These are phyloP conservation scores for Ips typographus DNA, from an alignment of 1,140 invertebrate species.

Conservation along the genomic window DNA sequence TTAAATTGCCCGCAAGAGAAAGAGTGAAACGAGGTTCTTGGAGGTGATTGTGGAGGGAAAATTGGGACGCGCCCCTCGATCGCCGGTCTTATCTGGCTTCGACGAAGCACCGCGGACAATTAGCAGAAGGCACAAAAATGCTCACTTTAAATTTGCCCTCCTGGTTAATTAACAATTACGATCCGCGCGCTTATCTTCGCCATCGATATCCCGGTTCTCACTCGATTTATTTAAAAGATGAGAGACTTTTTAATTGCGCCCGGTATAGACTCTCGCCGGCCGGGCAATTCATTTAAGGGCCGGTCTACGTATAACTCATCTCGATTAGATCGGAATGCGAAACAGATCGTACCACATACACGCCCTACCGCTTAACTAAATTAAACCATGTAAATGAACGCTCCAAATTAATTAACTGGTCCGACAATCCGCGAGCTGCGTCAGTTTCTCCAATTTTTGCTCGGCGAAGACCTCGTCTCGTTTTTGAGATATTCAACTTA, in stretches of 20 bases:
- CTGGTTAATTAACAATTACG: constrained; percentile 28
- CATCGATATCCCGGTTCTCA: constrained; percentile 22
- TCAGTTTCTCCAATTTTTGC: no score
- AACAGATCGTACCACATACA: constrained; percentile 38
- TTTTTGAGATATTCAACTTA: no score
- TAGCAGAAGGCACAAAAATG: constrained; percentile 8
- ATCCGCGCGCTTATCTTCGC: constrained; percentile 20
- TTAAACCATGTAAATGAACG: constrained; percentile 41
- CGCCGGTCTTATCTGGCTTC: neutral
- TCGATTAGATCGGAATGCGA: constrained; percentile 44
- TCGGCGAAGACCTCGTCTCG: no score
- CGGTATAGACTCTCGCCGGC: constrained; percentile 24
- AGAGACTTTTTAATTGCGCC: constrained; percentile 27
- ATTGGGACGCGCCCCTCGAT: neutral
- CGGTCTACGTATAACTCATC: constrained; percentile 39
- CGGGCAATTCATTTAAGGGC: constrained; percentile 36
- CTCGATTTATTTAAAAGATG: constrained; percentile 31
- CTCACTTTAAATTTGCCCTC: constrained; percentile 22
- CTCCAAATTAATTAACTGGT: constrained; percentile 39
- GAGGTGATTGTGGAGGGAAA: neutral
- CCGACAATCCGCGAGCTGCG: no score
- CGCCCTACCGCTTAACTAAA: constrained; percentile 40
- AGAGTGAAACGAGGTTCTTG: no score
- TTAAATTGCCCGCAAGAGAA: neutral
- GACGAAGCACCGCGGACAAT: neutral